phyloP scores from a whole-genome alignment of 2,797 vertebrate species.

The Anabas testudineus region DNA sequence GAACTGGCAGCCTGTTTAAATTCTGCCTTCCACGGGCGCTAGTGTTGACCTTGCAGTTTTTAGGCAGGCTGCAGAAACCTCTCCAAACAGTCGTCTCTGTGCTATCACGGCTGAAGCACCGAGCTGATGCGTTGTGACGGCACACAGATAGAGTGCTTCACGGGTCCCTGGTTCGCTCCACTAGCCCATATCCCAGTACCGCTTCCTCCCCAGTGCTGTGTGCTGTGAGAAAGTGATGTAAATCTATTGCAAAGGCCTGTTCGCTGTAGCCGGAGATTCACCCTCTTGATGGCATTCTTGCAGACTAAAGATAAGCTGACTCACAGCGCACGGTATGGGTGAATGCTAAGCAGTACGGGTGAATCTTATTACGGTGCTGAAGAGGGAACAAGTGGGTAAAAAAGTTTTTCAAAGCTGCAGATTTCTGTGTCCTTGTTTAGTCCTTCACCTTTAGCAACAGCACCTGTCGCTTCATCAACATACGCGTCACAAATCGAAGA shows the following conservation, averaged over 20 bases:
- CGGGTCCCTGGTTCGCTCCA: constrained; percentile 40
- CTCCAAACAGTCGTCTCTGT: constrained; percentile 46
- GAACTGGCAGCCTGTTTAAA: constrained; percentile 56
- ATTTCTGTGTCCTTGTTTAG: constrained; percentile 33
- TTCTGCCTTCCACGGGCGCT: constrained; percentile 31
- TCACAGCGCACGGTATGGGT: constrained; percentile 64
- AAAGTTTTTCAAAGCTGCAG: constrained; percentile 28
- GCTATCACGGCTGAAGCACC: constrained; percentile 28
- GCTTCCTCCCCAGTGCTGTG: constrained; percentile 31
- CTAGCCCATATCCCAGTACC: constrained; percentile 31
- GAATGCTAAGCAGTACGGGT: constrained; percentile 70
- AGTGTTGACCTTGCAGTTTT: constrained; percentile 69
- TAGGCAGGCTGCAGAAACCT: constrained; percentile 57
- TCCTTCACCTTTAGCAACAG: constrained; percentile 34
- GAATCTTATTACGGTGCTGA: constrained; percentile 59
- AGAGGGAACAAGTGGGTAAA: constrained; percentile 47
- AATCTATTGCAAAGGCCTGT: constrained; percentile 70
- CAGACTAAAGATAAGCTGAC: constrained; percentile 73
- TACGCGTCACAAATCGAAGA: constrained; percentile 11
- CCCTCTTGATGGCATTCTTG: constrained; percentile 55
- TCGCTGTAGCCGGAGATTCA: constrained; percentile 59
- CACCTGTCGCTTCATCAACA: not conserved
- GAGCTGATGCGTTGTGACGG: constrained; percentile 62
- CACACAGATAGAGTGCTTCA: constrained; percentile 67
- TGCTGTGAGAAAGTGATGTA: constrained; percentile 62